Evolutionary conservation across 1,140 invertebrate genomes (phyloP), one percentile per base, ranked within the genome.

Genomic region (Tetramorium simillimum): DNA sequence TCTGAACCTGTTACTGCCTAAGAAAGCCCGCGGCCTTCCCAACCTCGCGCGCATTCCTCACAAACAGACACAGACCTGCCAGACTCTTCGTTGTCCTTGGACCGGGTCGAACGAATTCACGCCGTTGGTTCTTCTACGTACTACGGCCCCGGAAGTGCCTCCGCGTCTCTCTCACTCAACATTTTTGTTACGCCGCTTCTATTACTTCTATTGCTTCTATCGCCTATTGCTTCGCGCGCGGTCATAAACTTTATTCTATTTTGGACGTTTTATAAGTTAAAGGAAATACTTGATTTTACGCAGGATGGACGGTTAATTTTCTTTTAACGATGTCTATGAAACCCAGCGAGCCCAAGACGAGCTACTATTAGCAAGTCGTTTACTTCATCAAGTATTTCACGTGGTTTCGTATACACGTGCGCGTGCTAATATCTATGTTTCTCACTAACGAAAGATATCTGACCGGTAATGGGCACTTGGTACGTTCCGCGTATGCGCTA

Each of bases 1-100:
- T 91, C 90, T 91, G 90, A 91, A 91, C 90, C 90, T 91, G 90
- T 89, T 91, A 84, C 90, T 60, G 56, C 65, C 53, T 89, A 90
- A 85, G 76, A 91, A 24, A 49, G 86, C 86, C 77, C 51, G 77
- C 84, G 88, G 88, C 88, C 90, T 88, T 88, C 81, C 51, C 80
- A 89, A 86, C 62, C 77, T 85, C 65, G 21, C n/a, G 67, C 63
- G 73, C 90, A 91, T 91, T 89, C 86, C 90, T 85, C n/a, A n/a
- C n/a, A n/a, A n/a, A n/a, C n/a, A 24, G 16, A 62, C 80, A 58
- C 67, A 63, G 56, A 75, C 53, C 62, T n/a, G 40, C n/a, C 72
- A 14, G 56, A 53, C 63, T 88, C 18, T 75, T 53, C 51, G 24
- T 78, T 63, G 37, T 88, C 73, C 81, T 80, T 62, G 77, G 46